Evolutionary conservation across 92 coral and sea anemone genomes (phyloP).

Genomic region (Phenganax subtilis): DNA sequence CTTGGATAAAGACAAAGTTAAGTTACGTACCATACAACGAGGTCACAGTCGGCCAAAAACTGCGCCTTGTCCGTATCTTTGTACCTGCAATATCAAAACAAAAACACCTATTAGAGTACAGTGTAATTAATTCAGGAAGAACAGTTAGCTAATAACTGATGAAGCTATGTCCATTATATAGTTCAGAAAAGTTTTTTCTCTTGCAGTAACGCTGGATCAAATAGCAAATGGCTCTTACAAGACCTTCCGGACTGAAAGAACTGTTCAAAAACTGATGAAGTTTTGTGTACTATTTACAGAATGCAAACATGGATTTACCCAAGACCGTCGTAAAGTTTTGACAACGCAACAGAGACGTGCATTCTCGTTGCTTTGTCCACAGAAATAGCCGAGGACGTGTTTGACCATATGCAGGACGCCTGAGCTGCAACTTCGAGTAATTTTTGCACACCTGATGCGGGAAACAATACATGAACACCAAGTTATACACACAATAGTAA

Average conservation of each 20-base stretch:
- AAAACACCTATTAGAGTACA: no score
- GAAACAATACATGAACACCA: background rate
- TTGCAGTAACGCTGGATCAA: background rate
- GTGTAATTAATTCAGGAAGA: background rate
- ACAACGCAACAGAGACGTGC: conserved; percentile 87
- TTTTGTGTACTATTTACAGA: background rate
- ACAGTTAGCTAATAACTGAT: no score
- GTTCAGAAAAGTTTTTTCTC: background rate
- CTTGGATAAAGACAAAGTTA: background rate
- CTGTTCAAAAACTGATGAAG: background rate
- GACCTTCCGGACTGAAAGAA: background rate
- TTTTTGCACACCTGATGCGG: conserved; percentile 54
- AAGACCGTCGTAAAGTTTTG: conserved; percentile 68
- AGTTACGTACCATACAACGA: conserved; percentile 57
- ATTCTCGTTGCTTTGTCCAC: conserved; percentile 76
- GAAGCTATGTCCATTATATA: background rate
- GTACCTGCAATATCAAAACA: conserved; percentile 15
- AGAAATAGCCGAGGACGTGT: conserved; percentile 42
- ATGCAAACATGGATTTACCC: conserved; percentile 51
- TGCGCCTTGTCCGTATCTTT: conserved; percentile 49
- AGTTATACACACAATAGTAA: background rate
- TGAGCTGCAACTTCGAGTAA: conserved; percentile 73
- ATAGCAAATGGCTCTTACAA: background rate
- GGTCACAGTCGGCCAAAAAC: conserved; percentile 59
- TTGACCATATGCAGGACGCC: conserved; percentile 54